Conservation (phyloP, 2,797 vertebrate genomes). For the Enteromius paludinosus region DNA sequence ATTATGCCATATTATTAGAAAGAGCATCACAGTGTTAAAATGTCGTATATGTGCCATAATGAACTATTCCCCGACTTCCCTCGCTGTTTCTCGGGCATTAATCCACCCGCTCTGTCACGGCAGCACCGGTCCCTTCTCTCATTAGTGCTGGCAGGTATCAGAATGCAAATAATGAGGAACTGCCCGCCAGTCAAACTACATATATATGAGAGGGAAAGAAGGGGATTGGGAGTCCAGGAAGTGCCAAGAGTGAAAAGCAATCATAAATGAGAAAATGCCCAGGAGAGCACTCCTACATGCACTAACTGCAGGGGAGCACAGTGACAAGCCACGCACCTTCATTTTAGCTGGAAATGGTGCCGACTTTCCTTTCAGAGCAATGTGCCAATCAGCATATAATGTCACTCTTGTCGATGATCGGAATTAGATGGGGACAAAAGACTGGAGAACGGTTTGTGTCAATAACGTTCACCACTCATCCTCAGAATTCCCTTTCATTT, state of each 20-base stretch:
- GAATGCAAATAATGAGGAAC: constrained; percentile 84
- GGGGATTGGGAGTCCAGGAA: constrained; percentile 59
- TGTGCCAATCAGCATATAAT: constrained; percentile 67
- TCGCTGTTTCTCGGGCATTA: constrained; percentile 72
- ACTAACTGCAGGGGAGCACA: constrained; percentile 48
- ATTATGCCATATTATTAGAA: constrained; percentile 78
- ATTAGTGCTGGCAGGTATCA: constrained; percentile 84
- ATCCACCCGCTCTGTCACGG: constrained; percentile 77
- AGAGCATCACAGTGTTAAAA: constrained; percentile 77
- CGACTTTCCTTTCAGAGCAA: constrained; percentile 51
- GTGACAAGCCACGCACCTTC: constrained; percentile 70
- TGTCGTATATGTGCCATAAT: constrained; percentile 81
- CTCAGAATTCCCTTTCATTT: constrained; percentile 26
- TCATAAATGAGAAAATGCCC: constrained; percentile 78
- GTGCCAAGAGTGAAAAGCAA: constrained; percentile 65
- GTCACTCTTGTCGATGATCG: constrained; percentile 53
- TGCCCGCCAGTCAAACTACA: constrained; percentile 78
- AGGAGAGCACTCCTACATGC: constrained; percentile 63
- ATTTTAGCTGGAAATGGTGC: constrained; percentile 69
- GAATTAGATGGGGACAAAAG: constrained; percentile 57
- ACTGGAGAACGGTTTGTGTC: constrained; percentile 45
- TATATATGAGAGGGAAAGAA: constrained; percentile 66
- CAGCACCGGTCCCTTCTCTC: constrained; percentile 77
- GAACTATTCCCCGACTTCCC: constrained; percentile 80
- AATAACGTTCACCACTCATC: constrained; percentile 35